A percentile compares a stretch with the other conserved stretches of the same genome.
phyloP scores from a whole-genome alignment of 2,888 invertebrate genomes.

The Phania funesta region DNA sequence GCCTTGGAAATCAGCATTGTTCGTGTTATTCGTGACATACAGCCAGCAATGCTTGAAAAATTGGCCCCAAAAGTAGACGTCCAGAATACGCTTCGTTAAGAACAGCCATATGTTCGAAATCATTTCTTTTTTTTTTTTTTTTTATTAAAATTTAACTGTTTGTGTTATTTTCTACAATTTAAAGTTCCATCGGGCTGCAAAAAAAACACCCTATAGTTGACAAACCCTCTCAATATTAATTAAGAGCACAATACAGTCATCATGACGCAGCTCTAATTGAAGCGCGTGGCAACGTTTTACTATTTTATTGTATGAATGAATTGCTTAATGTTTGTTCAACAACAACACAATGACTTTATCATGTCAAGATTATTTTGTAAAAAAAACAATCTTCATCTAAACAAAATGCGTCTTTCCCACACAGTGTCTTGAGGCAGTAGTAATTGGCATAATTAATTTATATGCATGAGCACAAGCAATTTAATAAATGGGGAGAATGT shows the following conservation, averaged over 20 bases:
- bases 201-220: too few relatives aligned
- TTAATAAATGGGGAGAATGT: neutral
- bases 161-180: too few relatives aligned
- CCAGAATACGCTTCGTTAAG: too few relatives aligned
- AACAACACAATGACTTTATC: neutral
- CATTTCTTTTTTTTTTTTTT: too few relatives aligned
- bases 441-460: constrained; percentile 33
- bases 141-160: too few relatives aligned
- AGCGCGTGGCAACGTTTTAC: constrained; percentile 52
- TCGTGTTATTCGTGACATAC: too few relatives aligned
- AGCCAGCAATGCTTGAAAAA: too few relatives aligned
- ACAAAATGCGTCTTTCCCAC: constrained; percentile 48
- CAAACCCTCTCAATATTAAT: neutral
- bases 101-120: too few relatives aligned
- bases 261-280: constrained; percentile 48
- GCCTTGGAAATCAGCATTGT: too few relatives aligned
- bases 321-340: neutral
- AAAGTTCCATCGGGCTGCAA: too few relatives aligned
- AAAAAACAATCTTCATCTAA: constrained; percentile 3
- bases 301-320: constrained; percentile 16
- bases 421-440: constrained; percentile 39
- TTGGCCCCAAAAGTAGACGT: too few relatives aligned
- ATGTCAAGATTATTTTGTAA: neutral
- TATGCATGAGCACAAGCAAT: neutral
- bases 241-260: constrained; percentile 24